These are phyloP conservation scores for Alviniconcha strummeri DNA, from an alignment of 2,888 invertebrate species.

Conservation along the genomic window DNA sequence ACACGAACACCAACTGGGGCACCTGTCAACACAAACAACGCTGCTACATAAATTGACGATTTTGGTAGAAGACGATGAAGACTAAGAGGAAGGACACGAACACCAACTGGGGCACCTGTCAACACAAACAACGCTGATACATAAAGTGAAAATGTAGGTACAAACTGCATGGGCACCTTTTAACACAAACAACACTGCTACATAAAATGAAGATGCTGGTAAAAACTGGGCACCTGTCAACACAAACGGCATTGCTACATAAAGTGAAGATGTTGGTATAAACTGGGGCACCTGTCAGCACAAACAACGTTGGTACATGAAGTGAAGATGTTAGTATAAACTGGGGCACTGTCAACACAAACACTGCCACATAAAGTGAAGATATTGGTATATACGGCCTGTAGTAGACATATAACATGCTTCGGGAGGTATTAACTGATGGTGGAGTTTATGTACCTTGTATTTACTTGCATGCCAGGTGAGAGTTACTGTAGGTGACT, in stretches of 20 bases:
- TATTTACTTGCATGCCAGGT: too few relatives aligned
- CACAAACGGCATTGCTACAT: slow-evolving; percentile 81
- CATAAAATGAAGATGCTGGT: too few relatives aligned
- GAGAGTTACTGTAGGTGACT: too few relatives aligned
- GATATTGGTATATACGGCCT: slow-evolving; percentile 77
- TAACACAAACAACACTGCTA: too few relatives aligned
- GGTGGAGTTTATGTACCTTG: too few relatives aligned
- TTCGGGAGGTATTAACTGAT: too few relatives aligned
- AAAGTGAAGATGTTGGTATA: too few relatives aligned
- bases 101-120: slow-evolving; percentile 90
- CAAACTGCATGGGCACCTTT: too few relatives aligned
- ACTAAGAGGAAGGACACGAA: slow-evolving; percentile 89
- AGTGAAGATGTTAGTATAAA: too few relatives aligned
- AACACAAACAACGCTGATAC: slow-evolving; percentile 49
- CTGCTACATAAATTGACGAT: background rate
- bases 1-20: slow-evolving; percentile 86
- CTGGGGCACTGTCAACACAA: slow-evolving; percentile 62
- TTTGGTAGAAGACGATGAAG: slow-evolving; percentile 81
- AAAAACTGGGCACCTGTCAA: slow-evolving; percentile 90
- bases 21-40: background rate
- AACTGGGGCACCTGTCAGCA: slow-evolving; percentile 88
- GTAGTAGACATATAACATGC: too few relatives aligned
- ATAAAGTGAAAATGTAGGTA: too few relatives aligned
- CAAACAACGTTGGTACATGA: too few relatives aligned
- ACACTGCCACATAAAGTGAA: slow-evolving; percentile 73